Conservation (phyloP, 2,888 invertebrate species). For the Tachystola acroxantha region DNA sequence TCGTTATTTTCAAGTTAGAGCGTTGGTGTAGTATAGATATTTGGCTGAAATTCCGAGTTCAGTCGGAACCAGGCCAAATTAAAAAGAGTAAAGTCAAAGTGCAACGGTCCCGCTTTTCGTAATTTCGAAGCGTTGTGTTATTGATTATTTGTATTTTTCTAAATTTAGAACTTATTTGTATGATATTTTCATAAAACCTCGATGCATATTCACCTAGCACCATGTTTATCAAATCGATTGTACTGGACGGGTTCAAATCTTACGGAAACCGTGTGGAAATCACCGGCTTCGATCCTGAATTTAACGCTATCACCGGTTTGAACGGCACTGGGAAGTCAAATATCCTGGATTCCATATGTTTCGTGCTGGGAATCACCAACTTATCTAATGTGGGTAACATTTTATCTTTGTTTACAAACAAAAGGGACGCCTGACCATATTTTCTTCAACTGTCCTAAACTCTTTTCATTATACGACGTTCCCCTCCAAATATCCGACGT, state of each 20-base stretch:
- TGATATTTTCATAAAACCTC: slow-evolving; percentile 1
- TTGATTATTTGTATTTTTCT: background rate
- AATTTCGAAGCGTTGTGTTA: background rate
- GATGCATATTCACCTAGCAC: slow-evolving; percentile 20
- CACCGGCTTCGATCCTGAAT: slow-evolving; percentile 93
- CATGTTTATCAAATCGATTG: slow-evolving; percentile 95
- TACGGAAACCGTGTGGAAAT: slow-evolving; percentile 96
- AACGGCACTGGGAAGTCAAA: slow-evolving; percentile 99
- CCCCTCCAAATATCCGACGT: too few species aligned
- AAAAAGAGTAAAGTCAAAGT: slow-evolving; percentile 14
- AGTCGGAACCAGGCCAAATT: background rate
- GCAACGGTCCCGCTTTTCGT: slow-evolving; percentile 29
- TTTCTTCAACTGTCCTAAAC: too few species aligned
- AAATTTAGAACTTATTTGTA: too few species aligned
- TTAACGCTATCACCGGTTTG: slow-evolving; percentile 98
- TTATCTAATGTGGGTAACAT: slow-evolving; percentile 88
- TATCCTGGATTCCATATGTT: slow-evolving; percentile 98
- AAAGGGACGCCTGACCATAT: too few species aligned
- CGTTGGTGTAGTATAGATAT: background rate
- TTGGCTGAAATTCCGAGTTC: background rate
- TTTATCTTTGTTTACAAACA: background rate
- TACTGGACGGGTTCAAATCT: slow-evolving; percentile 98
- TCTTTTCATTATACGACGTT: too few species aligned
- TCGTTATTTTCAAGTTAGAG: background rate
- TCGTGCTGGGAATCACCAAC: slow-evolving; percentile 96